Conservation (phyloP, 2,113 vertebrate genomes). For the Carlito syrichta region DNA sequence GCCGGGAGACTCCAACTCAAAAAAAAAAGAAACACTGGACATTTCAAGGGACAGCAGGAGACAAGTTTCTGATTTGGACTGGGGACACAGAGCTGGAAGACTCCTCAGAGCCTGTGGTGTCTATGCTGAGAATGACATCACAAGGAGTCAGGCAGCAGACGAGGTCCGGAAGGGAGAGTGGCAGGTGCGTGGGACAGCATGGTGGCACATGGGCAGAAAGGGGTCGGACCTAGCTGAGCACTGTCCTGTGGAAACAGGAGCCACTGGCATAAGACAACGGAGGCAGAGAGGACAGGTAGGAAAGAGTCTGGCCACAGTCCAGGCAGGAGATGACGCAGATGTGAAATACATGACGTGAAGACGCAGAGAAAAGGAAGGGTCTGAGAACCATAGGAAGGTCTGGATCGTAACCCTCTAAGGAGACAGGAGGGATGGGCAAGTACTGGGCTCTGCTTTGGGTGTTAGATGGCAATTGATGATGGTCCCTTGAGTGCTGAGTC, state of each 20-base stretch:
- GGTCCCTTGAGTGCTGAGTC: not conserved
- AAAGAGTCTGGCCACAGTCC: not conserved
- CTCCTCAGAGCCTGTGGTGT: not conserved
- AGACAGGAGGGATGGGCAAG: not conserved
- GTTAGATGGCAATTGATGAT: not conserved
- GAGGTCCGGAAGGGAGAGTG: not conserved
- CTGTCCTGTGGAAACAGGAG: not conserved
- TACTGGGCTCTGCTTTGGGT: not conserved
- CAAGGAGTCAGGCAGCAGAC: not conserved
- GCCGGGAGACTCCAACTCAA: no score
- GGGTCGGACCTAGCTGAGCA: no score
- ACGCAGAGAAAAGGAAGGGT: not conserved
- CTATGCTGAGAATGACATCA: not conserved
- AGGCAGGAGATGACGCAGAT: not conserved
- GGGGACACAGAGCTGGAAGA: not conserved
- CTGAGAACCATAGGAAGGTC: no score
- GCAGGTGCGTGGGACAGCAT: accelerated
- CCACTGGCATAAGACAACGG: not conserved
- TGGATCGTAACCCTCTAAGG: not conserved
- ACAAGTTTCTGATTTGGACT: not conserved
- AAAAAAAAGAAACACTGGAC: not conserved
- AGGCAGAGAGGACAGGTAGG: not conserved
- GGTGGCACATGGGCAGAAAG: no score
- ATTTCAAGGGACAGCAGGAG: not conserved
- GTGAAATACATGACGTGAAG: not conserved